Base-by-base conservation (phyloP, 1,140 invertebrate genomes). In the Mactra quadrangularis region DNA sequence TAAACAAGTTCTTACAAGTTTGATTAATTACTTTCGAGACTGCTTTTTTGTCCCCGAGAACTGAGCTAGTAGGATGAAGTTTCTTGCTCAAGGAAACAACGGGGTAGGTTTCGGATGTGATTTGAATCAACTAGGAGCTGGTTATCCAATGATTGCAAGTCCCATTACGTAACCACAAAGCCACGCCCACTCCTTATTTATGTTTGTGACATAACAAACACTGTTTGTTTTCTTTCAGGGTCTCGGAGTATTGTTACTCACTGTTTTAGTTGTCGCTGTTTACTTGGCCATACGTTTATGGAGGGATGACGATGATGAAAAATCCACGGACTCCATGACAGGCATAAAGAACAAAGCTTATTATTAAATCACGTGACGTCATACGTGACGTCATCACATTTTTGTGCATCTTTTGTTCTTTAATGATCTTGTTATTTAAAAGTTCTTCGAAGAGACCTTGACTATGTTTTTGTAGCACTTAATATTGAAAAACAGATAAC, bases 281-380 rank as follows among this genome's bases (percentile, higher is more conserved):
- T 64, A 45, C 60, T 22, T 64, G 3, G 13, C 31, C 3, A 22
- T 64, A 7, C 41, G 47, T 27, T 38, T 62, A 9, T 1, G n/a
- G 4, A 22, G 17, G 15, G 17, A n/a, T 11, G 1, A 1, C 1
- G 15, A 11, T 27, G 7, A 11, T 6, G 60, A 64, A 41, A 4
- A n/a, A 17, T 45, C 60, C 2, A 64, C 60, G 1, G 60, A 64
- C 22, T 64, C 60, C 35, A 64, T 64, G 60, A 45, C 60, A 3
- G 60, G 60, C 15, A 64, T 64, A 64, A 33, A 64, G 35, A 64
- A 64, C 31, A 64, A 64, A 64, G 60, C 19, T 9, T 64, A 64
- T 45, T 64, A 45, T 22, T 64, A 64, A 59, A 9, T 3, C 25
- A 29, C 2, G 29, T 29, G 9, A 47, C 19, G 9, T 19, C 19